phyloP scores from a whole-genome alignment of 2,113 vertebrate genomes.

The Corythornis madagascariensis region DNA sequence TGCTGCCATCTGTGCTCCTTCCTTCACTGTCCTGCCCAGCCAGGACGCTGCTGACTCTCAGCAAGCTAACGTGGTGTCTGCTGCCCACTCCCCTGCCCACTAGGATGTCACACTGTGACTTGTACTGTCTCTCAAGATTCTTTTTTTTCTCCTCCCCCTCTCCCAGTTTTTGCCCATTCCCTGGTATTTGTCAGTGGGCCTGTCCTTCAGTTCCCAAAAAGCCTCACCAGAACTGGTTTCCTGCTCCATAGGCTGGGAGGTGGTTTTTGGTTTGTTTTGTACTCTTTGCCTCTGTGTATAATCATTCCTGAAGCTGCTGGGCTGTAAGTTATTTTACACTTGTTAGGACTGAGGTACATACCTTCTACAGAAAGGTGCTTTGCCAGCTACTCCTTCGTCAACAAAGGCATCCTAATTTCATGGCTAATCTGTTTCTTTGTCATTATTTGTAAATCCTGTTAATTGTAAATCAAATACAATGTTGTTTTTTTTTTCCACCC shows the following conservation, averaged over 20 bases:
- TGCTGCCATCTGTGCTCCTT: constrained; percentile 53
- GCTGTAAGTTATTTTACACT: constrained; percentile 55
- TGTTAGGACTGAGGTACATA: constrained; percentile 45
- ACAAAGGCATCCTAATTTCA: constrained; percentile 54
- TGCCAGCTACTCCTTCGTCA: constrained; percentile 56
- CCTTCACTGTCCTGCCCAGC: constrained; percentile 31
- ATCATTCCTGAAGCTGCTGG: constrained; percentile 36
- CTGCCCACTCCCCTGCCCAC: neutral
- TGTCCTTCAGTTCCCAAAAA: constrained; percentile 12
- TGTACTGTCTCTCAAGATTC: neutral
- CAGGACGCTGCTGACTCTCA: constrained; percentile 5
- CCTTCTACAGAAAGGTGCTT: constrained; percentile 48
- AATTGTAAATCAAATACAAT: constrained; percentile 80
- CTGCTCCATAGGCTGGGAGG: neutral
- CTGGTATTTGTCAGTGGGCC: neutral
- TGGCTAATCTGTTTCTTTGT: constrained; percentile 65
- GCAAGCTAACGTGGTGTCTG: constrained; percentile 1
- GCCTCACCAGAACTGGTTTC: neutral
- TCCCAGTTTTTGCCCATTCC: neutral
- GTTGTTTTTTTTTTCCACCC: constrained; percentile 75
- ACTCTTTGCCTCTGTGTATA: constrained; percentile 19
- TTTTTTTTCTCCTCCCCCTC: neutral
- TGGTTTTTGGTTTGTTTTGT: neutral
- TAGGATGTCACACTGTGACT: neutral
- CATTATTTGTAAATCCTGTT: constrained; percentile 80